Evolutionary conservation across 2,888 invertebrate genomes (phyloP).

Genomic region (Drosophila subsilvestris): DNA sequence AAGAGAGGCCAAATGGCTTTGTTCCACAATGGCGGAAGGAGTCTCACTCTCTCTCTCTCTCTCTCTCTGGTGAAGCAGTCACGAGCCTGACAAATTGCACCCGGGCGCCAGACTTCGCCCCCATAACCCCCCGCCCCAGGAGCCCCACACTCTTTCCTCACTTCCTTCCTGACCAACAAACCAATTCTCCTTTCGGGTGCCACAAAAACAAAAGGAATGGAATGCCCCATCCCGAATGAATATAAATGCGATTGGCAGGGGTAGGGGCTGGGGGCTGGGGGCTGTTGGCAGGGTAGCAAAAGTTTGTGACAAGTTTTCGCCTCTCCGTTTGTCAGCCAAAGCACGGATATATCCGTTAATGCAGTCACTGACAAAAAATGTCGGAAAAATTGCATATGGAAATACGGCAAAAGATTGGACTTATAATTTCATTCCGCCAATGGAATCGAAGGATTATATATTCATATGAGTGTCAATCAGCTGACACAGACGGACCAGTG

Average conservation of each 20-base stretch:
- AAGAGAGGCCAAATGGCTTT: constrained; percentile 25
- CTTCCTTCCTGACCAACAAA: constrained; percentile 46
- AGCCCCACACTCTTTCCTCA: constrained; percentile 9
- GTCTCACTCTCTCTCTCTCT: not conserved
- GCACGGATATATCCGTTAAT: constrained; percentile 40
- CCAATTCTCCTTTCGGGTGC: constrained; percentile 22
- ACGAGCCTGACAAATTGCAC: constrained; percentile 82
- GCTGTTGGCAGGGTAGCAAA: constrained; percentile 26
- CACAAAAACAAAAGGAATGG: constrained; percentile 47
- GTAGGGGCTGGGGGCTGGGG: not conserved
- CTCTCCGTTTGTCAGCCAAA: constrained; percentile 12
- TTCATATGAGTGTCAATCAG: constrained; percentile 71
- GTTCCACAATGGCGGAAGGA: constrained; percentile 22
- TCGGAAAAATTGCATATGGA: constrained; percentile 57
- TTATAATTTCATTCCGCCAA: constrained; percentile 47
- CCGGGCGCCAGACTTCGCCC: constrained; percentile 51
- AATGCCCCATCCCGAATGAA: constrained; percentile 41
- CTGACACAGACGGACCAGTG: constrained; percentile 3
- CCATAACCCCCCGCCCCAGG: not conserved
- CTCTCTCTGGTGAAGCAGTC: constrained; percentile 54
- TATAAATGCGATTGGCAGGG: constrained; percentile 42
- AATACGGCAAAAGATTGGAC: constrained; percentile 50
- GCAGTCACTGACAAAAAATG: constrained; percentile 48
- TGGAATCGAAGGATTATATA: constrained; percentile 56
- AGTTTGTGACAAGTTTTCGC: constrained; percentile 62